A percentile compares a stretch with the other conserved stretches of the same genome.
phyloP scores from a whole-genome alignment of 2,113 vertebrate genomes.

The Marcusenius ussheri region DNA sequence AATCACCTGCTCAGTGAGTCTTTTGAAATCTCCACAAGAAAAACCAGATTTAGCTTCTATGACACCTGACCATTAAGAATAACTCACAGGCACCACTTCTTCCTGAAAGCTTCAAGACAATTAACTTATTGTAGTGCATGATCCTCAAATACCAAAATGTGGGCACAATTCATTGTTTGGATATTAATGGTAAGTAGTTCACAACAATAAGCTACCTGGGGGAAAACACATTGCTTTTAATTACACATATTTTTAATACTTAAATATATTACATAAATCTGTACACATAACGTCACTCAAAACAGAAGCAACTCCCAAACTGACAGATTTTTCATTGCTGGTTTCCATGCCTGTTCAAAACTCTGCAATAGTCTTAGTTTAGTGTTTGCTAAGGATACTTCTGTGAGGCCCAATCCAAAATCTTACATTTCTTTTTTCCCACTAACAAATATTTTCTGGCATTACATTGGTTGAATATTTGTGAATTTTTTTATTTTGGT shows the following conservation, averaged over 20 bases:
- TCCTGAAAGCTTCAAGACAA: not conserved
- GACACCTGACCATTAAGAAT: not conserved
- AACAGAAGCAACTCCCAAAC: not conserved
- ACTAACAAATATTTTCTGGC: not conserved
- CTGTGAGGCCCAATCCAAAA: not conserved
- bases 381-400: not conserved
- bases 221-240: not conserved
- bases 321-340: not conserved
- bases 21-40: not conserved
- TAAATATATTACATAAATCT: not conserved
- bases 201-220: not conserved
- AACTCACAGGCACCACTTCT: not conserved
- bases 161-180: not conserved
- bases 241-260: not conserved
- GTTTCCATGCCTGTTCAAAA: not conserved
- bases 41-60: not conserved
- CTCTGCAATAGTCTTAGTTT: not conserved
- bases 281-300: not conserved
- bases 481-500: not conserved
- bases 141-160: not conserved
- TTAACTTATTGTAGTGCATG: not conserved
- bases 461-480: not conserved
- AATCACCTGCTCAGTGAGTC: not conserved
- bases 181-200: not conserved
- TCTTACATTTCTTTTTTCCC: not conserved